These are phyloP conservation scores for Molanna angustata DNA, from an alignment of 2,888 invertebrate species.

Conservation along the genomic window DNA sequence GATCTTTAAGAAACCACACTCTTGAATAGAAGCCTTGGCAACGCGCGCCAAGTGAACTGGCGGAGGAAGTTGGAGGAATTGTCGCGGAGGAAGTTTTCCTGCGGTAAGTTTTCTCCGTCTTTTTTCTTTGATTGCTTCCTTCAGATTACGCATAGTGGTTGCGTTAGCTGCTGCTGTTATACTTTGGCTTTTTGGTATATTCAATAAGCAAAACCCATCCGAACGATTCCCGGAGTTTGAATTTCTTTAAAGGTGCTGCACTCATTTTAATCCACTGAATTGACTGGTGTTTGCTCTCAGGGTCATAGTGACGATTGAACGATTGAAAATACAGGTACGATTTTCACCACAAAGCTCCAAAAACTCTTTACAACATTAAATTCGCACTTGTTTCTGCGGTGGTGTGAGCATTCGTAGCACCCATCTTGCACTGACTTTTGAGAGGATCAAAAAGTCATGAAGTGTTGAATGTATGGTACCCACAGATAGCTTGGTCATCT, in stretches of 20 bases:
- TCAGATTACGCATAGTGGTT: neutral
- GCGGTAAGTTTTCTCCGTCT: neutral
- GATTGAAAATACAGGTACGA: slow-evolving; percentile 6
- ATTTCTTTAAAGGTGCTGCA: slow-evolving; percentile 31
- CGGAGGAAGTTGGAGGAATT: too few relatives aligned
- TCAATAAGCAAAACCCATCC: slow-evolving; percentile 34
- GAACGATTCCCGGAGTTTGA: slow-evolving; percentile 28
- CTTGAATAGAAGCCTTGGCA: slow-evolving; percentile 10
- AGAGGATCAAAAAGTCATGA: neutral
- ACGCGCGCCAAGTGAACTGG: slow-evolving; percentile 19
- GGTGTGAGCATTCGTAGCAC: slow-evolving; percentile 36
- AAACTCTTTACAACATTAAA: slow-evolving; percentile 22
- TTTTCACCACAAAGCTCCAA: slow-evolving; percentile 22
- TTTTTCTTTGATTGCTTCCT: slow-evolving; percentile 2
- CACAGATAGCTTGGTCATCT: slow-evolving; percentile 2
- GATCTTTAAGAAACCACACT: slow-evolving; percentile 21
- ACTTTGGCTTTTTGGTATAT: slow-evolving; percentile 16
- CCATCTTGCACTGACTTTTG: slow-evolving; percentile 35
- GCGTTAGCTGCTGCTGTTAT: slow-evolving; percentile 27
- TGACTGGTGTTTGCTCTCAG: slow-evolving; percentile 34
- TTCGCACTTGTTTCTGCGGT: slow-evolving; percentile 33
- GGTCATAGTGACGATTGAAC: slow-evolving; percentile 35
- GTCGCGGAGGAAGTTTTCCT: slow-evolving; percentile 8
- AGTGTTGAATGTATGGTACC: slow-evolving; percentile 3
- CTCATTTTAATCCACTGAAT: slow-evolving; percentile 30